Evolutionary conservation across 2,113 vertebrate genomes (phyloP).

Genomic region (Upupa epops): DNA sequence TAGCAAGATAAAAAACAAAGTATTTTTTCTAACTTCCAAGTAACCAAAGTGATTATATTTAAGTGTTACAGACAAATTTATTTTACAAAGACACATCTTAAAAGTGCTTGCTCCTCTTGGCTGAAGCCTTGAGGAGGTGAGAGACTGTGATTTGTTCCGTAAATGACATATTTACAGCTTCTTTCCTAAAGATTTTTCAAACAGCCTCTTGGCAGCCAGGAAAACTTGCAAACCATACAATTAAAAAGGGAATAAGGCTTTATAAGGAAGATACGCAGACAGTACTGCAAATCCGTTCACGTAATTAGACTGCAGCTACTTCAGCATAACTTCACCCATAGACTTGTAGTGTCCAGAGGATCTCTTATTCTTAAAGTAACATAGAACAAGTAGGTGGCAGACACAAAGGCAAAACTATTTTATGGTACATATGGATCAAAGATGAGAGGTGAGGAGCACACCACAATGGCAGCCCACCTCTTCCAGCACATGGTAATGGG

Average conservation of each 20-base stretch:
- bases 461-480: too few relatives aligned
- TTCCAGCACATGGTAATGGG: too few relatives aligned
- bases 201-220: neutral
- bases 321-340: neutral
- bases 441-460: neutral
- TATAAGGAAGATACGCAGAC: neutral
- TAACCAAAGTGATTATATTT: neutral
- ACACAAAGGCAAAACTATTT: neutral
- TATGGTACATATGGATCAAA: neutral
- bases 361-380: neutral
- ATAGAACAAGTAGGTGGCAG: neutral
- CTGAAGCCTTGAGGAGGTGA: neutral
- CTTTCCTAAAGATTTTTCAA: neutral
- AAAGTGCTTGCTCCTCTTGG: neutral
- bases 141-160: conserved; percentile 14
- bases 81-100: neutral
- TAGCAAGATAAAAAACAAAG: neutral
- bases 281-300: neutral
- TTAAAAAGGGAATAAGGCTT: neutral
- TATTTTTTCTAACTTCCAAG: neutral
- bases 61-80: neutral
- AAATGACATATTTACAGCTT: conserved; percentile 11
- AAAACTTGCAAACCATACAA: neutral
- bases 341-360: neutral
- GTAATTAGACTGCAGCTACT: neutral